A percentile compares a stretch with the other conserved stretches of the same genome.
These are phyloP conservation scores for Parnassius mnemosyne DNA, from an alignment of 2,888 invertebrate species.

Conservation along the genomic window DNA sequence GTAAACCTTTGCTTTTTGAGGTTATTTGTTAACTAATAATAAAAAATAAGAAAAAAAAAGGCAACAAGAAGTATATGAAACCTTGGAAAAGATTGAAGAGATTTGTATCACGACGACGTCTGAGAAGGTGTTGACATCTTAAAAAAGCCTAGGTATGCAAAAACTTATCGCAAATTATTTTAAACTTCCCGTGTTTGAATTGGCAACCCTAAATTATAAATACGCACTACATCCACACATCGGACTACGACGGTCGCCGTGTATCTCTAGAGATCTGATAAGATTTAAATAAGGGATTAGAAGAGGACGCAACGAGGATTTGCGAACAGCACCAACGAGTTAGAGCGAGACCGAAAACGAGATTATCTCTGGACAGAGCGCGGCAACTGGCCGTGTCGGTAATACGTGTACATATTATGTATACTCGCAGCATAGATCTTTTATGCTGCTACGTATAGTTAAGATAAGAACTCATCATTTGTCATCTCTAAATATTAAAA, in stretches of 20 bases:
- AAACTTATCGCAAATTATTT: not conserved
- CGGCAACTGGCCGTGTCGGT: constrained; percentile 58
- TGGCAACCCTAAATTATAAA: constrained; percentile 60
- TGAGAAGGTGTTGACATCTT: too few relatives aligned
- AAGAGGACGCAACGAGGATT: constrained; percentile 70
- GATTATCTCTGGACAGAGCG: constrained; percentile 75
- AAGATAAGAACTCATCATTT: constrained; percentile 14
- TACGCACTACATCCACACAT: constrained; percentile 62
- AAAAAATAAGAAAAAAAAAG: too few relatives aligned
- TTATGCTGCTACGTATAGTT: constrained; percentile 6
- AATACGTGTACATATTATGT: constrained; percentile 42
- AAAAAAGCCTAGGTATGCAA: too few relatives aligned
- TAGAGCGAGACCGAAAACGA: constrained; percentile 58
- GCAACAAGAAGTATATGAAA: too few relatives aligned
- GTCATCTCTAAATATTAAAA: not conserved
- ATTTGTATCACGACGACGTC: too few relatives aligned
- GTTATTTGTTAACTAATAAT: too few relatives aligned
- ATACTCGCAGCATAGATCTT: constrained; percentile 36
- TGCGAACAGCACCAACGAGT: constrained; percentile 56
- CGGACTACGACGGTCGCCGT: constrained; percentile 67
- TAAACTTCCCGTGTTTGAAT: constrained; percentile 2
- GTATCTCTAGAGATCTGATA: constrained; percentile 80
- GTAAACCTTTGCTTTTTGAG: too few relatives aligned
- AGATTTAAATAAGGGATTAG: constrained; percentile 82
- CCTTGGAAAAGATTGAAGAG: too few relatives aligned